Conservation (phyloP, 2,113 vertebrate genomes). For the Naja naja region DNA sequence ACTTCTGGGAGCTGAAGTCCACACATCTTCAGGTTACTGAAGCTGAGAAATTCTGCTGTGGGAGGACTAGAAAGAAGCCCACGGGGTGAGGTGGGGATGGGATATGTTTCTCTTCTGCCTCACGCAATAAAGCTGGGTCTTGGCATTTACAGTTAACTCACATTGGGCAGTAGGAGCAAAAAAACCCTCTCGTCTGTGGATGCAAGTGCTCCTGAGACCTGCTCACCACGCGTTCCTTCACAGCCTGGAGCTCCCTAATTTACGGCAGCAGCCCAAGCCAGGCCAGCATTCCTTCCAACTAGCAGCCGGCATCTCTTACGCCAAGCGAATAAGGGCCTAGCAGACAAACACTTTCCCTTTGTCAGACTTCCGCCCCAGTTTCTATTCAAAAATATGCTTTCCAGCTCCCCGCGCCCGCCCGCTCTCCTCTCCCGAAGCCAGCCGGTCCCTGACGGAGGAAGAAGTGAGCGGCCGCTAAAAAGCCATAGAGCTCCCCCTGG, state of each 20-base stretch:
- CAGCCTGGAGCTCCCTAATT: slow-evolving; percentile 70
- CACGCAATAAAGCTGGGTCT: background rate
- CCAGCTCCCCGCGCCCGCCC: background rate
- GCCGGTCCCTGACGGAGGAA: too few relatives aligned
- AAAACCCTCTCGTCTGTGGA: background rate
- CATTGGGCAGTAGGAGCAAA: background rate
- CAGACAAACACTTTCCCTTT: rapidly evolving
- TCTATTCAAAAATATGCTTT: background rate
- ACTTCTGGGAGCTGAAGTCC: background rate
- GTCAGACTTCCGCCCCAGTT: background rate
- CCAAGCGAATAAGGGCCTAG: background rate
- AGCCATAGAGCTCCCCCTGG: background rate
- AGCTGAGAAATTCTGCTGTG: background rate
- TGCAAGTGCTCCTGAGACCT: slow-evolving; percentile 32
- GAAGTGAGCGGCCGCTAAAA: background rate
- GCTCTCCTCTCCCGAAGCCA: background rate
- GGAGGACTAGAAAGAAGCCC: background rate
- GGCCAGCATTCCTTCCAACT: slow-evolving; percentile 26
- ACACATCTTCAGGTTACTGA: background rate
- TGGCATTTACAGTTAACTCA: background rate
- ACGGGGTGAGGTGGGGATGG: background rate
- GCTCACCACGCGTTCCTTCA: slow-evolving; percentile 72
- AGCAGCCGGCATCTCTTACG: background rate
- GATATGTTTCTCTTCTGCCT: too few relatives aligned
- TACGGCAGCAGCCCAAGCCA: rapidly evolving